Conservation (phyloP, 2,888 invertebrate species). For the Conchocele bisecta region DNA sequence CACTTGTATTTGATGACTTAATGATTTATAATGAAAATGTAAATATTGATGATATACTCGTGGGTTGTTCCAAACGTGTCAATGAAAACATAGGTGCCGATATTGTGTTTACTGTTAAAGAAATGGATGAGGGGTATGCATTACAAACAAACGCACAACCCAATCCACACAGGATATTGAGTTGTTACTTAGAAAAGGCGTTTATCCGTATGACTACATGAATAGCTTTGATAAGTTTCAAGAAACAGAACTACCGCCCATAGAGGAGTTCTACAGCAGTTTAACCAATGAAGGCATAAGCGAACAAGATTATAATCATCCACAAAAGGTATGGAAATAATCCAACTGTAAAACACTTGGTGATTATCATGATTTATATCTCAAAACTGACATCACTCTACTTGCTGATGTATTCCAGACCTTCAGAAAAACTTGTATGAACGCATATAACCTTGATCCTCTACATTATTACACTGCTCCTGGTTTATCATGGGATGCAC, state of each 20-base stretch:
- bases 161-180: no score
- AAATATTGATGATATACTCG: no score
- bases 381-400: constrained; percentile 68
- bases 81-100: no score
- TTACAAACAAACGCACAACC: no score
- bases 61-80: no score
- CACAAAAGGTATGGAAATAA: constrained; percentile 46
- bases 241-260: constrained; percentile 48
- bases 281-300: constrained; percentile 34
- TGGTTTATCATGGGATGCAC: constrained; percentile 60
- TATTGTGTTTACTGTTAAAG: no score
- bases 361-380: constrained; percentile 46
- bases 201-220: constrained; percentile 33
- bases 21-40: no score
- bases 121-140: no score
- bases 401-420: constrained; percentile 77
- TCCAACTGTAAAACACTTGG: constrained; percentile 61
- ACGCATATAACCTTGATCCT: constrained; percentile 69
- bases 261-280: constrained; percentile 47
- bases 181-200: no score
- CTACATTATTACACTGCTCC: constrained; percentile 71
- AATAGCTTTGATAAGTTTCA: constrained; percentile 5
- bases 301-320: constrained; percentile 60
- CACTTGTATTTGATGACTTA: no score
- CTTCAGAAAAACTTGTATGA: constrained; percentile 67